phyloP scores from a whole-genome alignment of 2,888 invertebrate genomes.

The Acanthosepion pharaonis region DNA sequence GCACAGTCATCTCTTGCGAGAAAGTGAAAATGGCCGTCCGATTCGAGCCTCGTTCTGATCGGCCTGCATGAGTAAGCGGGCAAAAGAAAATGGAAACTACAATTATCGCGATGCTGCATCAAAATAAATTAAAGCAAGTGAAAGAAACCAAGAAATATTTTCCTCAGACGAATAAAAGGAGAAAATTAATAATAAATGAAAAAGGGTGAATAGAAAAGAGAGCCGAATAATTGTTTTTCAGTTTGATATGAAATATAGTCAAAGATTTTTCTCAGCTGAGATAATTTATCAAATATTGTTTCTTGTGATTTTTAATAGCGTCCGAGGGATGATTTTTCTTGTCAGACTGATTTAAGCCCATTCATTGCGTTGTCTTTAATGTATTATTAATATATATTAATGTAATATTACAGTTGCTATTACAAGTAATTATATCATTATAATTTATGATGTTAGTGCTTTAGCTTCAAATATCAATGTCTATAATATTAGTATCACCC shows the following conservation, averaged over 20 bases:
- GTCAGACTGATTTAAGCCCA: too few relatives aligned
- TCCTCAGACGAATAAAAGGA: not conserved
- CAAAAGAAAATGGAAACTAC: slow-evolving; percentile 5
- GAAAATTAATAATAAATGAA: not conserved
- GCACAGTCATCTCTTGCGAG: not conserved
- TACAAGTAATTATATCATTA: not conserved
- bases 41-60: slow-evolving; percentile 3
- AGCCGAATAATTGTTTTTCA: not conserved
- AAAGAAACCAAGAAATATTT: slow-evolving; percentile 11
- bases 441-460: too few relatives aligned
- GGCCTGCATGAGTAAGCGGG: not conserved
- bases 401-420: not conserved
- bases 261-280: not conserved
- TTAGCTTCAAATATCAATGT: too few relatives aligned
- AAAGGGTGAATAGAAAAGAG: not conserved
- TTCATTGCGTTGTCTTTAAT: too few relatives aligned
- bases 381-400: not conserved
- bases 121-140: not conserved
- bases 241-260: not conserved
- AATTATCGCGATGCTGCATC: not conserved
- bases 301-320: too few relatives aligned
- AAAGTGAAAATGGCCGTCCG: slow-evolving; percentile 17
- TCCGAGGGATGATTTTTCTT: too few relatives aligned
- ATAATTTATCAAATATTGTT: not conserved
- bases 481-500: too few relatives aligned